Percentiles rank a stretch among this genome's conserved stretches.
Evolutionary conservation across 2,113 vertebrate genomes (phyloP).

Genomic region (Oncorhynchus keta): DNA sequence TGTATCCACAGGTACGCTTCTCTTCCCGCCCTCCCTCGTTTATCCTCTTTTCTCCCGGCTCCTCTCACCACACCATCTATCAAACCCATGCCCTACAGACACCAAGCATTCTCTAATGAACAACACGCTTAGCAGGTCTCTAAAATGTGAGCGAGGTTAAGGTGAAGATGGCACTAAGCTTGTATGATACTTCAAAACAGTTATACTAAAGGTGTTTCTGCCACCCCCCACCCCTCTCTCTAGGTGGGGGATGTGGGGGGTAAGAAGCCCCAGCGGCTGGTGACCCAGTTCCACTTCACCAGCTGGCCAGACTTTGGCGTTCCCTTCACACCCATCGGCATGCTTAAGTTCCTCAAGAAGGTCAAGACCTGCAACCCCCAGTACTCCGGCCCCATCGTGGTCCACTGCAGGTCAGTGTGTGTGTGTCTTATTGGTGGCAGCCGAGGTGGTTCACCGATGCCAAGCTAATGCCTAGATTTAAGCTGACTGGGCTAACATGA

Average conservation of each 20-base stretch:
- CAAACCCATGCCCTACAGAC: too few relatives aligned
- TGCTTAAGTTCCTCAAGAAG: conserved; percentile 99
- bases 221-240: not conserved
- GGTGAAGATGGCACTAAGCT: too few relatives aligned
- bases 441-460: too few relatives aligned
- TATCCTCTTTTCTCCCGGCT: not conserved
- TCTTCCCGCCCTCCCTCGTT: not conserved
- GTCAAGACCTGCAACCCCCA: conserved; percentile 93
- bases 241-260: conserved; percentile 94
- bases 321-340: conserved; percentile 95
- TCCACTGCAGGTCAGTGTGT: conserved; percentile 89
- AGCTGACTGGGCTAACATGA: too few relatives aligned
- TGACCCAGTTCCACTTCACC: conserved; percentile 98
- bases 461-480: too few relatives aligned
- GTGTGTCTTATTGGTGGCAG: not conserved
- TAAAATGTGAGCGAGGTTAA: too few relatives aligned
- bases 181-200: too few relatives aligned
- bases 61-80: too few relatives aligned
- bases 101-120: too few relatives aligned
- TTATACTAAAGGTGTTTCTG: not conserved
- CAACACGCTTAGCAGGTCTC: too few relatives aligned
- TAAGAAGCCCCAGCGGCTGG: conserved; percentile 94
- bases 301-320: conserved; percentile 99
- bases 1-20: not conserved
- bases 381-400: conserved; percentile 93